Base-by-base conservation (phyloP, 2,113 vertebrate species). In the Tringa solitaria region DNA sequence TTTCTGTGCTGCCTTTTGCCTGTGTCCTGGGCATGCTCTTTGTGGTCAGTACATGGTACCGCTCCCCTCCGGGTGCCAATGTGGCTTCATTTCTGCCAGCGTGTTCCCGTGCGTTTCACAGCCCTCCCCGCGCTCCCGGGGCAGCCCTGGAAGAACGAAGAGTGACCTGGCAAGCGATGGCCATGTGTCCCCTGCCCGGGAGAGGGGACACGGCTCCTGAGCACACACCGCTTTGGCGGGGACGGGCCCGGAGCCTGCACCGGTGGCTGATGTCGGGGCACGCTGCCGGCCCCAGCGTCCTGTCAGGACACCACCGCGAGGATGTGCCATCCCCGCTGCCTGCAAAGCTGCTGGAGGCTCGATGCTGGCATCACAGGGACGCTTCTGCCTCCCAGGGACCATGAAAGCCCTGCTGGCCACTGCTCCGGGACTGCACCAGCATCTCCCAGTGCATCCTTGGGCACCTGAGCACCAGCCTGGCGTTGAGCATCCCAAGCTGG, bases 301-400 rank as follows among this genome's bases (percentile, higher is more conserved):
- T 14, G 11, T 41, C 0, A 0, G 9, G 64, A 16, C 35, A 5
- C 50, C 4, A 11, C 48, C 8, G 4, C 0, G 0, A 39, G 28
- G 24, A 28, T 37, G 35, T 43, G 16, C 72, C 16, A 6, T 17
- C 46, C 50, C 72, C 17, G 4, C 18, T 0, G 9, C 16, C 3
- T 3, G 22, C 43, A 35, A 28, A 9, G 74, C 74, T 64, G 45
- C 61, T 27, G 73, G 54, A n/a, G 75, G 26, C 59, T 57, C 0
- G 21, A 23, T 87, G 45, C 37, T 63, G 23, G 68, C 53, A 54
- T 79, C 30, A 3, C 37, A 3, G 46, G 54, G 41, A 4, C 7
- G 27, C 64, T 74, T 4, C 46, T 77, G 68, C 51, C 65, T 77
- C 14, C 35, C 0, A 0, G 50, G 51, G 33, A 48, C 41, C 30